These are phyloP conservation scores for Acromyrmex heyeri DNA, from an alignment of 1,140 invertebrate genomes.

Conservation along the genomic window DNA sequence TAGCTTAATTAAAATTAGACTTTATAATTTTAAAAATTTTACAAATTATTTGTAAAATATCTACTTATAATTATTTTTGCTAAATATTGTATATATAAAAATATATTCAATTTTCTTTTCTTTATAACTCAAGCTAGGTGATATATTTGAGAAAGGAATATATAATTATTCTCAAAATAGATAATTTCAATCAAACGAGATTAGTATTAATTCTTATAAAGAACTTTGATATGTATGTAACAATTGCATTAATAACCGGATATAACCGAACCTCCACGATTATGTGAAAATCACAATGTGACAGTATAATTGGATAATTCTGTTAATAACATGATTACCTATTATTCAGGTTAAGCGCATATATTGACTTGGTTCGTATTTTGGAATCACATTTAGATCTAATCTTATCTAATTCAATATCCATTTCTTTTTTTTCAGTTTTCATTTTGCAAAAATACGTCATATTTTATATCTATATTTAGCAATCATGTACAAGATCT, in stretches of 20 bases:
- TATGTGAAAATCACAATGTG: not conserved
- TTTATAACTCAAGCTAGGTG: not conserved
- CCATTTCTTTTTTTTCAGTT: not conserved
- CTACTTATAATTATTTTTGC: not conserved
- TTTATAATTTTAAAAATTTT: not conserved
- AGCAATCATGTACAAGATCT: not conserved
- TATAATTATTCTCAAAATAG: not conserved
- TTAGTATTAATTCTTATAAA: not conserved
- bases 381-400: not conserved
- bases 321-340: slow-evolving; percentile 46
- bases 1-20: not conserved
- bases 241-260: not conserved
- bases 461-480: not conserved
- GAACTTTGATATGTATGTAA: not conserved
- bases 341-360: not conserved
- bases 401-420: not conserved
- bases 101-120: not conserved
- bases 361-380: not conserved
- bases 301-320: slow-evolving; percentile 38
- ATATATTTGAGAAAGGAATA: not conserved
- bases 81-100: not conserved
- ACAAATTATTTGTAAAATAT: not conserved
- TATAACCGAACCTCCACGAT: slow-evolving; percentile 28
- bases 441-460: slow-evolving; percentile 7
- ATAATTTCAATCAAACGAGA: not conserved